A percentile compares a stretch with the other conserved stretches of the same genome.
phyloP scores from a whole-genome alignment of 2,797 vertebrate genomes.

The Hylomyscus alleni region DNA sequence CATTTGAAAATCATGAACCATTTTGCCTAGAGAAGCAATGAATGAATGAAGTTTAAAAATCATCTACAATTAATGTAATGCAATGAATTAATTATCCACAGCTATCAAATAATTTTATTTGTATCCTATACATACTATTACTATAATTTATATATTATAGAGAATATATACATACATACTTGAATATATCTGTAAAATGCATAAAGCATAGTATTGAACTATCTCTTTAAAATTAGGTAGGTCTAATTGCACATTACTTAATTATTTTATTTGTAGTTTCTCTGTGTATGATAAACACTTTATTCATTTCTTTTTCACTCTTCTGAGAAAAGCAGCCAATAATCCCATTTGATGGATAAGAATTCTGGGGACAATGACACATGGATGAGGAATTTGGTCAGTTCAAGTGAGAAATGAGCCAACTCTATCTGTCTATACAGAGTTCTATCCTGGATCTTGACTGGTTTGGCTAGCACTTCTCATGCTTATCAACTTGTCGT shows the following conservation, averaged over 20 bases:
- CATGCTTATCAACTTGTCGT: background rate
- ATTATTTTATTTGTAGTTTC: background rate
- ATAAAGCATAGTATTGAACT: slow-evolving; percentile 29
- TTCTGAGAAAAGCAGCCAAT: background rate
- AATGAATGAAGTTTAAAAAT: slow-evolving; percentile 68
- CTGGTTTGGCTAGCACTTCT: background rate
- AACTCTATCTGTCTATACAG: background rate
- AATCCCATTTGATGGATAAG: slow-evolving; percentile 1
- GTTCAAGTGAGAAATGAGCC: background rate
- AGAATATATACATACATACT: background rate
- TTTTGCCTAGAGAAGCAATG: slow-evolving; percentile 45
- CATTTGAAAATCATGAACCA: slow-evolving; percentile 46
- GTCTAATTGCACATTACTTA: background rate
- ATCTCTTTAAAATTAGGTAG: slow-evolving; percentile 29
- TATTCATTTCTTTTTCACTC: background rate
- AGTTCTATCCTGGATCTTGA: background rate
- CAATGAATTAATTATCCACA: slow-evolving; percentile 15
- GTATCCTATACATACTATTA: background rate
- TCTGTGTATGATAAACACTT: background rate
- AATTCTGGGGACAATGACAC: background rate
- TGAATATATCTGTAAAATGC: slow-evolving; percentile 38
- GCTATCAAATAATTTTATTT: slow-evolving; percentile 28
- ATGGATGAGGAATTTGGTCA: background rate
- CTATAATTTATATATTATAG: background rate
- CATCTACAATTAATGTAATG: slow-evolving; percentile 36